Evolutionary conservation across 1,140 invertebrate species (phyloP).

Genomic region (Achatina immaculata): DNA sequence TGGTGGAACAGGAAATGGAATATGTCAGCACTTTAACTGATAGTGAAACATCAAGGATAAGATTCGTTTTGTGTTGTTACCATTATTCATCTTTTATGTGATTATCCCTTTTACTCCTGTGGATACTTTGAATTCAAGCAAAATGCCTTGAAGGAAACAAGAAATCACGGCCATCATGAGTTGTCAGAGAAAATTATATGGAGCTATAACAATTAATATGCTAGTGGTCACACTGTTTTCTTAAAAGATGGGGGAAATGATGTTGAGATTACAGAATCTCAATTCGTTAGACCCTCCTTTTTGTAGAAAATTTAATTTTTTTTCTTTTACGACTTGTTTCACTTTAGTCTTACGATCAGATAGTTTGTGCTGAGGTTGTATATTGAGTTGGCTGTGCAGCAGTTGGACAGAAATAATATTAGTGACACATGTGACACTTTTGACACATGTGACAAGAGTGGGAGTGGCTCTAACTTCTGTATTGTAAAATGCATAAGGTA

Average conservation of each 20-base stretch:
- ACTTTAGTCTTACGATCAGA: constrained; percentile 12
- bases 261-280: neutral
- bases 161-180: neutral
- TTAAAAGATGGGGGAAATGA: neutral
- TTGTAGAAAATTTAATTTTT: neutral
- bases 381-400: neutral
- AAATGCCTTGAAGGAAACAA: neutral
- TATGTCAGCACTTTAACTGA: too few species aligned
- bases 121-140: neutral
- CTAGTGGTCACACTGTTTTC: neutral
- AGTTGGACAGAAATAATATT: neutral
- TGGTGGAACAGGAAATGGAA: neutral
- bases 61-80: too few species aligned
- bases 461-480: neutral
- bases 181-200: neutral
- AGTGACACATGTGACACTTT: neutral
- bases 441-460: neutral
- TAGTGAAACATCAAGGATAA: too few species aligned
- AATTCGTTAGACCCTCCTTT: constrained; percentile 18
- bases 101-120: neutral
- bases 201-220: neutral
- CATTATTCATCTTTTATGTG: neutral
- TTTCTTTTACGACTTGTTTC: constrained; percentile 5
- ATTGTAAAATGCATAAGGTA: constrained; percentile 27
- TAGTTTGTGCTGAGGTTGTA: neutral